Conservation (phyloP, 92 coral and sea anemone genomes). For the Muricea muricata region DNA sequence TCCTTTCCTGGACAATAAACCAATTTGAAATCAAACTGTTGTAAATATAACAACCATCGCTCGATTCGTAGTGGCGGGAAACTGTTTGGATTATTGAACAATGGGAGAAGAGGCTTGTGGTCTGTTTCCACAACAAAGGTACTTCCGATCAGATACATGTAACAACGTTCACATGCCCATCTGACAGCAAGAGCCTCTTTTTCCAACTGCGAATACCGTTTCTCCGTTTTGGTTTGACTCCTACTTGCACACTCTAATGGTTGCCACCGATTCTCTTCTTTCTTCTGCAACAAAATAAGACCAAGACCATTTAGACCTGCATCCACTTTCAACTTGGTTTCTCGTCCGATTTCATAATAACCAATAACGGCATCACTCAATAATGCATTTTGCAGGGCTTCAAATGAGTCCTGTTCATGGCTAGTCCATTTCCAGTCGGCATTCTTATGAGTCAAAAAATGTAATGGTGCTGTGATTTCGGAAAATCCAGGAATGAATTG, state of each 20-base stretch:
- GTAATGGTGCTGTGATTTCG: conserved; percentile 47
- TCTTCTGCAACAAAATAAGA: conserved; percentile 43
- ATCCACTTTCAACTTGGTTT: conserved; percentile 43
- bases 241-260: conserved; percentile 47
- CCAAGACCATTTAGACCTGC: conserved; percentile 51
- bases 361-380: conserved; percentile 48
- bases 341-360: conserved; percentile 40
- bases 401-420: conserved; percentile 29
- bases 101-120: neutral
- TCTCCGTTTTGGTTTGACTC: conserved; percentile 25
- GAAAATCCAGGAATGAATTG: conserved; percentile 37
- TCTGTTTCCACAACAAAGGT: conserved; percentile 14
- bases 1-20: conserved; percentile 24
- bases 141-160: conserved; percentile 31
- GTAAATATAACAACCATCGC: conserved; percentile 42
- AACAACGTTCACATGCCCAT: conserved; percentile 48
- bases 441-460: conserved; percentile 39
- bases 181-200: conserved; percentile 47
- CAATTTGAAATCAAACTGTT: conserved; percentile 6
- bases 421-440: conserved; percentile 38
- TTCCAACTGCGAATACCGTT: conserved; percentile 34
- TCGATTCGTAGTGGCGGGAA: conserved; percentile 38
- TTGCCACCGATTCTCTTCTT: conserved; percentile 41
- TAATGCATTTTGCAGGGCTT: conserved; percentile 42
- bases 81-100: conserved; percentile 21